Percentiles rank a stretch among this genome's conserved stretches.
Conservation (phyloP, 2,888 invertebrate species). For the Hyles lineata region DNA sequence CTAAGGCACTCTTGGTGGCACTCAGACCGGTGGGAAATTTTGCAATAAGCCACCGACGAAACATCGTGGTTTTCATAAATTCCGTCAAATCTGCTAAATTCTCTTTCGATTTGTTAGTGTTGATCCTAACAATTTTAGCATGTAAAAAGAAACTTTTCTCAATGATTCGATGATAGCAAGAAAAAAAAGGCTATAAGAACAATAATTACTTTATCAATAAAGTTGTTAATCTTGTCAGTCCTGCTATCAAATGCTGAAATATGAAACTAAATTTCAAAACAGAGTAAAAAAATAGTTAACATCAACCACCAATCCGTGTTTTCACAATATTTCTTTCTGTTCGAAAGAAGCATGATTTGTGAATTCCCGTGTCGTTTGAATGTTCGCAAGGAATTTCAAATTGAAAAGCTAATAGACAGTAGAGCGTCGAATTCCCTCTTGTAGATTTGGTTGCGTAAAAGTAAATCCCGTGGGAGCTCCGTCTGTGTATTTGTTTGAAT, state of each 20-base stretch:
- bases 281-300: no score
- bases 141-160: no score
- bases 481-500: conserved; percentile 34
- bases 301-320: neutral
- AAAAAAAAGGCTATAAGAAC: no score
- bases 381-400: conserved; percentile 21
- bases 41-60: conserved; percentile 48
- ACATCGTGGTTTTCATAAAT: conserved; percentile 42
- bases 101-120: no score
- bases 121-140: no score
- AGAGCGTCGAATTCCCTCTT: conserved; percentile 19
- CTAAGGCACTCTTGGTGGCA: conserved; percentile 49
- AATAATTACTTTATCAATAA: no score
- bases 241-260: no score
- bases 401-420: conserved; percentile 18
- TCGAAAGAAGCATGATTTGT: neutral
- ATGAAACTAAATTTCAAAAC: no score
- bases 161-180: no score
- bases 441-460: conserved; percentile 25
- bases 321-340: neutral
- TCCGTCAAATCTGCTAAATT: neutral
- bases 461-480: conserved; percentile 31
- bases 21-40: conserved; percentile 47
- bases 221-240: no score
- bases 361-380: conserved; percentile 3